These are phyloP conservation scores for Sminthurides aquaticus DNA, from an alignment of 2,888 invertebrate genomes.

Conservation along the genomic window DNA sequence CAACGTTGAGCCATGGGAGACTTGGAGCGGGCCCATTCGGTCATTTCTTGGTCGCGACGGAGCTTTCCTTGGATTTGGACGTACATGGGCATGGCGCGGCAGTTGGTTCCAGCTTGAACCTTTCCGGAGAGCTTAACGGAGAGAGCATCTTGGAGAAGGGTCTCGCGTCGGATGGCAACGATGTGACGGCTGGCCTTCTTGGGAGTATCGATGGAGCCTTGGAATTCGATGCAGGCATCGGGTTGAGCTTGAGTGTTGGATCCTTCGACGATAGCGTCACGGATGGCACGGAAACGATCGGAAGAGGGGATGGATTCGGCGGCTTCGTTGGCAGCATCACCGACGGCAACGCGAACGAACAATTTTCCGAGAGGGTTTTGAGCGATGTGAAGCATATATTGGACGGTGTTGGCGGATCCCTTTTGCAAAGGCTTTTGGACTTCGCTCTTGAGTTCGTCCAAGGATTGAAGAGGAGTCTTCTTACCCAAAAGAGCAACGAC, in stretches of 20 bases:
- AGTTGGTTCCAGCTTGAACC: conserved; percentile 33
- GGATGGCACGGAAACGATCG: conserved; percentile 29
- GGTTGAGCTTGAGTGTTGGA: conserved; percentile 32
- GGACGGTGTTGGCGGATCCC: conserved; percentile 29
- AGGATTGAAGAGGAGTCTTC: conserved; percentile 27
- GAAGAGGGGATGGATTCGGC: conserved; percentile 31
- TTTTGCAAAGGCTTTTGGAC: conserved; percentile 29
- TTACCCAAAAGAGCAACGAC: conserved; percentile 36
- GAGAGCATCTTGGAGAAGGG: conserved; percentile 32
- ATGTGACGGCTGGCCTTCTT: conserved; percentile 50
- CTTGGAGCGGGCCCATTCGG: conserved; percentile 34
- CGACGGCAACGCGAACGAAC: conserved; percentile 30
- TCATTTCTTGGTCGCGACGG: conserved; percentile 35
- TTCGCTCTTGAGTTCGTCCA: conserved; percentile 16
- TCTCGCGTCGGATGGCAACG: conserved; percentile 32
- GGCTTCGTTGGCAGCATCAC: conserved; percentile 47
- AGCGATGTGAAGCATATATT: conserved; percentile 31
- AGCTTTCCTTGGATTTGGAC: conserved; percentile 31
- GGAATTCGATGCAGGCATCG: conserved; percentile 54
- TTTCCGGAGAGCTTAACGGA: conserved; percentile 31
- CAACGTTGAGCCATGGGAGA: conserved; percentile 40
- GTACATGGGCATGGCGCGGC: conserved; percentile 34
- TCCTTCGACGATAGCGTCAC: conserved; percentile 26
- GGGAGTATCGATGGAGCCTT: conserved; percentile 52
- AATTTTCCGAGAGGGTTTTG: conserved; percentile 11